Evolutionary conservation across 1,140 invertebrate genomes (phyloP), one percentile per base, ranked within the genome.

Genomic region (Conus ventricosus): DNA sequence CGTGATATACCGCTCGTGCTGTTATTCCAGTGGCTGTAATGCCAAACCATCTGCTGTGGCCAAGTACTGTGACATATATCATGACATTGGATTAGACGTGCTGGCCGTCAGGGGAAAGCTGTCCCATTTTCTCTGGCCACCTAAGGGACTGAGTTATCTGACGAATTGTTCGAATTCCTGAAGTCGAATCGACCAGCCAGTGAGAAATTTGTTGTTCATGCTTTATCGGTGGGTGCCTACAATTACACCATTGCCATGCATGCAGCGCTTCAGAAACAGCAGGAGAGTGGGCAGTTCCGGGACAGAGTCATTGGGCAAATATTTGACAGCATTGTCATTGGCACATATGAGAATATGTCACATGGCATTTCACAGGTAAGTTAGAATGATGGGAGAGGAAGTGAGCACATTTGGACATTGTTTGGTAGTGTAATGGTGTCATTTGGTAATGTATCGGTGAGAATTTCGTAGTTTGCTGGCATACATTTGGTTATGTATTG

Each of bases 271-370:
- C 54, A 76, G 51, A 76, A 89, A 25, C 39, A 76, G 13, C 63
- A 86, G 15, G 39, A 86, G n/a, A 88, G 81, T 82, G 88, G 88
- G 76, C 53, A 67, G 20, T 92, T 91, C 76, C 51, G 88, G 55
- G 75, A 90, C 0, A 89, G 78, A 15, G 88, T 92, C 10, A 84
- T 88, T 25, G 91, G 90, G 80, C 91, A 91, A 78, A 86, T 92
- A 17, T 92, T 91, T 91, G 92, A 92, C 85, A 92, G 92, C 39
- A 88, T 92, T 54, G 91, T 91, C 0, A 83, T 91, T 25, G 92
- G 92, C 39, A 88, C 88, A 11, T 91, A 91, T 53, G 90, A 91
- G 7, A 85, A 90, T 54, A 91, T 92, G 91, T 90, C 89, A 15
- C 86, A 85, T 6, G 91, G 91, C 55, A 89, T 92, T 55, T 84